These are phyloP conservation scores for Eulemur coronatus DNA, from an alignment of 2,797 vertebrate species.

Conservation along the genomic window DNA sequence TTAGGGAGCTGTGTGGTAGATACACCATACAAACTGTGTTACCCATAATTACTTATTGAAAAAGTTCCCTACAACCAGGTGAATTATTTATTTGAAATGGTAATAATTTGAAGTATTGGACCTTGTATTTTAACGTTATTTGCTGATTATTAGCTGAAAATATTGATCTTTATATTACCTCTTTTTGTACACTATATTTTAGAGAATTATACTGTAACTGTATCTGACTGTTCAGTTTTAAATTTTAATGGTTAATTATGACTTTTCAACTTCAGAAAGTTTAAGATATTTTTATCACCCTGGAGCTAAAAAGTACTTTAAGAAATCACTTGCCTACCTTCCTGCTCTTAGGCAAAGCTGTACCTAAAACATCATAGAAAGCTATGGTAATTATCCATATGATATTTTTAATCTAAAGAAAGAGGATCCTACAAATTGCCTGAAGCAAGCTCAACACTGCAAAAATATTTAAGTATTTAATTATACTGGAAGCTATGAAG, in stretches of 20 bases:
- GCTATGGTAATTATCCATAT: conserved; percentile 72
- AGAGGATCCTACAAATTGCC: conserved; percentile 57
- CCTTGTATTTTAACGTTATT: conserved; percentile 48
- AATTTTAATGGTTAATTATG: conserved; percentile 68
- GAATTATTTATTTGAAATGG: conserved; percentile 19
- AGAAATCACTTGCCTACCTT: conserved; percentile 60
- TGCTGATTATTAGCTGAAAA: conserved; percentile 45
- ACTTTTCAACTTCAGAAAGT: conserved; percentile 60
- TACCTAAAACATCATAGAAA: conserved; percentile 70
- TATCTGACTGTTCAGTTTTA: conserved; percentile 18
- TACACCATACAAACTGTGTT: neutral
- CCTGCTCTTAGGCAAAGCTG: conserved; percentile 52
- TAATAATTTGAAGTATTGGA: conserved; percentile 42
- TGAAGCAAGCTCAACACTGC: conserved; percentile 57
- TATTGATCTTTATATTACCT: conserved; percentile 31
- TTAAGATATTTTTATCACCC: conserved; percentile 67
- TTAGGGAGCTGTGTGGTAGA: neutral
- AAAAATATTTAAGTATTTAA: conserved; percentile 73
- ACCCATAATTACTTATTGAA: conserved; percentile 22
- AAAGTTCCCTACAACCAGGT: neutral
- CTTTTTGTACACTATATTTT: neutral
- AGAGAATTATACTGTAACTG: neutral
- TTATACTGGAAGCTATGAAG: conserved; percentile 61
- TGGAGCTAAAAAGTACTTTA: conserved; percentile 69
- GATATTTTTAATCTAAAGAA: conserved; percentile 62